Evolutionary conservation across 2,113 vertebrate genomes (phyloP).

Genomic region (Sylvia atricapilla): DNA sequence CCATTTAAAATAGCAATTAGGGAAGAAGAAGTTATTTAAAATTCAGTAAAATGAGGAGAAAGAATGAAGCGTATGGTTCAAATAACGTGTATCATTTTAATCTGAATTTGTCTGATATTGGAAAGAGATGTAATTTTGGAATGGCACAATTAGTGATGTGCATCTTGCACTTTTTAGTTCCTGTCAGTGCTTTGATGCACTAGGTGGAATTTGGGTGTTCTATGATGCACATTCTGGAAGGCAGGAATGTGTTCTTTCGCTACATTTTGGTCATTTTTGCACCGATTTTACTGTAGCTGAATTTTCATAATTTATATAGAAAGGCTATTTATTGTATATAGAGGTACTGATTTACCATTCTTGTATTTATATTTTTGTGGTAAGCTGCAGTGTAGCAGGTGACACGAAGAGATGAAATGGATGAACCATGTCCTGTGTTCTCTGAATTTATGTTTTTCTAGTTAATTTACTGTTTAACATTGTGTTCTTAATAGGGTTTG

Average conservation of each 20-base stretch:
- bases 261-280: not conserved
- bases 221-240: not conserved
- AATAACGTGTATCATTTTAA: not conserved
- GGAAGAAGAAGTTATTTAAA: not conserved
- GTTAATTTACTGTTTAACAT: not conserved
- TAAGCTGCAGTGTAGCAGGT: not conserved
- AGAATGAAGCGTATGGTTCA: not conserved
- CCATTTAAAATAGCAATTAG: not conserved
- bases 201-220: not conserved
- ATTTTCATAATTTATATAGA: not conserved
- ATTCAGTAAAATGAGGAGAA: not conserved
- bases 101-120: not conserved
- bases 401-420: not conserved
- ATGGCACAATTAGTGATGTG: not conserved
- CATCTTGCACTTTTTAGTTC: not conserved
- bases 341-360: not conserved
- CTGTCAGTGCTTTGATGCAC: not conserved
- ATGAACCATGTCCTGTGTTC: not conserved
- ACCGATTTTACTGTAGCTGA: not conserved
- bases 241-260: not conserved
- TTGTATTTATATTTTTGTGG: not conserved
- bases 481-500: not conserved
- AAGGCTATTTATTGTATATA: not conserved
- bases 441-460: not conserved
- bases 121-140: not conserved